Evolutionary conservation across 2,888 invertebrate genomes (phyloP).

Genomic region (Phyllotreta striolata): DNA sequence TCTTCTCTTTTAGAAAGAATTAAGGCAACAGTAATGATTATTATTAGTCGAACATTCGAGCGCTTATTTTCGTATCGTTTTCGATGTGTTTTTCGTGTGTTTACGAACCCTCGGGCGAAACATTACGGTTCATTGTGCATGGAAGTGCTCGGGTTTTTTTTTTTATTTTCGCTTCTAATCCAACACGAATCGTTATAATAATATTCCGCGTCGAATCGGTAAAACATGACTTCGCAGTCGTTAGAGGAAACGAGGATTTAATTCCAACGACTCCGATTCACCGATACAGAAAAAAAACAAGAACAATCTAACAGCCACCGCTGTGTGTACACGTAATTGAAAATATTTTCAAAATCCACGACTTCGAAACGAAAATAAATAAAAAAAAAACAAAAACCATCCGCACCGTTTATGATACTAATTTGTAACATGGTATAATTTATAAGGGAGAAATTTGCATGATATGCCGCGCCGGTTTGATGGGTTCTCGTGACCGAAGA

Average conservation of each 20-base stretch:
- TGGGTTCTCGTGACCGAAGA: too few relatives aligned
- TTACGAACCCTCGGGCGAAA: slow-evolving; percentile 25
- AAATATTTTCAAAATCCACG: slow-evolving; percentile 8
- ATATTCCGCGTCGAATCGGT: slow-evolving; percentile 31
- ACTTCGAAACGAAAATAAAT: neutral
- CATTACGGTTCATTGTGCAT: slow-evolving; percentile 30
- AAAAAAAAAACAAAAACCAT: neutral
- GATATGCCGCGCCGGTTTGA: too few relatives aligned
- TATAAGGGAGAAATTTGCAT: too few relatives aligned
- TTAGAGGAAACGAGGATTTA: slow-evolving; percentile 29
- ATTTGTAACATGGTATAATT: too few relatives aligned
- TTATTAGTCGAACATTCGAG: too few relatives aligned
- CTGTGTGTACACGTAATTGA: slow-evolving; percentile 19
- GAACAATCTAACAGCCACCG: slow-evolving; percentile 21
- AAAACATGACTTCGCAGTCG: slow-evolving; percentile 28
- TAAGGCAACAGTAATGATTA: too few relatives aligned
- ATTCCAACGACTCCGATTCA: slow-evolving; percentile 21
- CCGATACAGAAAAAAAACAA: slow-evolving; percentile 15
- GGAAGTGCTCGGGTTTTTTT: slow-evolving; percentile 21
- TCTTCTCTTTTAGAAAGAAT: too few relatives aligned
- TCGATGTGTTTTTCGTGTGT: slow-evolving; percentile 19
- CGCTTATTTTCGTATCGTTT: slow-evolving; percentile 9
- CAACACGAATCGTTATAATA: slow-evolving; percentile 14
- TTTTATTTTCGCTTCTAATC: neutral
- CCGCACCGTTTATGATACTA: neutral